phyloP scores from a whole-genome alignment of 2,888 invertebrate genomes.

The Kuschelorhynchus macadamiae region DNA sequence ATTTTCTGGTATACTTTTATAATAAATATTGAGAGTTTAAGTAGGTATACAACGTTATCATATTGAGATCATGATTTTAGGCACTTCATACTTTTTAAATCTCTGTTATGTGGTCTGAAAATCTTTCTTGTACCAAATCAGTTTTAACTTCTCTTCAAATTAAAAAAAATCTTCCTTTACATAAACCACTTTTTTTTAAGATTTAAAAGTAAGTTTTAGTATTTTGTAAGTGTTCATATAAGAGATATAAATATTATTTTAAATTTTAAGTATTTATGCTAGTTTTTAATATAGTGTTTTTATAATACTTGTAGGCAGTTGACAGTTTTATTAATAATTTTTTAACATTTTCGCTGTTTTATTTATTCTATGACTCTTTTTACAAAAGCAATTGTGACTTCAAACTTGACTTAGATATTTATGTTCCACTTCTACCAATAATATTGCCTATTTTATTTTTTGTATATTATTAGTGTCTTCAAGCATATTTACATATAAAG shows the following conservation, averaged over 20 bases:
- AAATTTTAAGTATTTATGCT: constrained; percentile 21
- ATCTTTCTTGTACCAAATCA: constrained; percentile 1
- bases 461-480: too few species aligned
- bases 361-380: too few species aligned
- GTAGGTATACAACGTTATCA: too few species aligned
- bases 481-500: too few species aligned
- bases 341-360: not conserved
- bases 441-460: too few species aligned
- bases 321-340: constrained; percentile 1
- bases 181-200: not conserved
- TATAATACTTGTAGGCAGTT: constrained; percentile 34
- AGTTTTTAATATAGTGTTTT: constrained; percentile 17
- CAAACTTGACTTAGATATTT: too few species aligned
- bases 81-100: too few species aligned
- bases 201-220: constrained; percentile 11
- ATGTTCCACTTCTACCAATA: too few species aligned
- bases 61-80: too few species aligned
- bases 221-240: constrained; percentile 28
- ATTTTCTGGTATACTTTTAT: too few species aligned
- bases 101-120: not conserved
- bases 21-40: too few species aligned
- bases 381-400: too few species aligned
- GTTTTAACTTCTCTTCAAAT: constrained; percentile 9
- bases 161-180: constrained; percentile 12
- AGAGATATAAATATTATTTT: constrained; percentile 10